A percentile compares a stretch with the other conserved stretches of the same genome.
These are phyloP conservation scores for Pteropus rufus DNA, from an alignment of 2,797 vertebrate species.

Conservation along the genomic window DNA sequence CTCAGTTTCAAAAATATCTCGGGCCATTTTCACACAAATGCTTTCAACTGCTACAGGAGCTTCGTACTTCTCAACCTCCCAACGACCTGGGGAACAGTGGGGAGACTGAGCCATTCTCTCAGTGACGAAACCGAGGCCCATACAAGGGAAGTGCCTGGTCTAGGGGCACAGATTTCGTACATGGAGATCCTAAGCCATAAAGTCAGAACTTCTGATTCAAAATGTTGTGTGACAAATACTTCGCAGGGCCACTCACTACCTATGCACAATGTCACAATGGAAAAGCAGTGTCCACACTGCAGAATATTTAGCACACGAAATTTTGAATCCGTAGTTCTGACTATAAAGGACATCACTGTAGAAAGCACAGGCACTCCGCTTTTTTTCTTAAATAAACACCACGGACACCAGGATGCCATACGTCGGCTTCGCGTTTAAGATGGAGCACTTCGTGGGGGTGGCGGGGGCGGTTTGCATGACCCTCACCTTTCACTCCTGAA, in stretches of 20 bases:
- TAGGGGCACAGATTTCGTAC: neutral
- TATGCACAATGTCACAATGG: rapidly evolving
- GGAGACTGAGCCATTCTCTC: neutral
- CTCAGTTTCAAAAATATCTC: neutral
- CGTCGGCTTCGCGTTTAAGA: neutral
- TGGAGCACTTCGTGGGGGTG: neutral
- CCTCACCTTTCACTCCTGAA: neutral
- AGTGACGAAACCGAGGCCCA: neutral
- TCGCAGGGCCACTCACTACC: neutral
- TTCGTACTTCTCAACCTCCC: neutral
- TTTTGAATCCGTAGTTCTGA: rapidly evolving
- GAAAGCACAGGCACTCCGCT: neutral
- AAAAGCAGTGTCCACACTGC: too few relatives aligned
- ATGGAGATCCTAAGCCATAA: neutral
- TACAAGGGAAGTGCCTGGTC: too few relatives aligned
- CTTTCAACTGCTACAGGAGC: neutral
- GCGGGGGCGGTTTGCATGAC: neutral
- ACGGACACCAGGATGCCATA: too few relatives aligned
- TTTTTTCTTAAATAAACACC: neutral
- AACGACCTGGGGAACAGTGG: rapidly evolving
- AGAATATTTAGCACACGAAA: neutral
- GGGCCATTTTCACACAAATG: neutral
- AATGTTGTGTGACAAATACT: neutral
- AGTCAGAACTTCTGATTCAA: neutral
- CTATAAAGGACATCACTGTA: rapidly evolving